phyloP scores from a whole-genome alignment of 2,888 invertebrate species.

The Onthophagus sagittarius region DNA sequence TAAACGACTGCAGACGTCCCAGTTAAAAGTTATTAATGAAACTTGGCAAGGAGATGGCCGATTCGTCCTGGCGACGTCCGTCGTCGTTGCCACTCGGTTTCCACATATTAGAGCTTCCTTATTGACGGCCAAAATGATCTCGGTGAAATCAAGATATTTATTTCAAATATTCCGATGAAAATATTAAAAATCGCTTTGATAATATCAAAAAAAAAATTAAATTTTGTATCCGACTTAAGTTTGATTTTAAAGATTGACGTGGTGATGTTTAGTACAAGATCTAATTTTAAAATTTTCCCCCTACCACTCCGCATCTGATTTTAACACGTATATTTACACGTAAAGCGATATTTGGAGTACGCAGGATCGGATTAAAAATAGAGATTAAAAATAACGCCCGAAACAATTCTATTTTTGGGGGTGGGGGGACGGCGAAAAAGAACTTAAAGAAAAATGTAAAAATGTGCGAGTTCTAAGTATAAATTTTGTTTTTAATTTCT shows the following conservation, averaged over 20 bases:
- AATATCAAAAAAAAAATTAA: too few species aligned
- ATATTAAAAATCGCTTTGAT: not conserved
- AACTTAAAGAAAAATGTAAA: not conserved
- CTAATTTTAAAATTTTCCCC: not conserved
- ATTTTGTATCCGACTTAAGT: too few species aligned
- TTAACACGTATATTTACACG: slow-evolving; percentile 15
- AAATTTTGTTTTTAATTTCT: not conserved
- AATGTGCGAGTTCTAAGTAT: not conserved
- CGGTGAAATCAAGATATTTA: too few species aligned
- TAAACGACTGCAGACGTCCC: not conserved
- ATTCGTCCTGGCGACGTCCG: not conserved
- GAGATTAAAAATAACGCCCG: slow-evolving; percentile 27
- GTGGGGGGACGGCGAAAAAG: too few species aligned
- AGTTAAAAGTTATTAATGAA: not conserved
- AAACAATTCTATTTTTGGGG: not conserved
- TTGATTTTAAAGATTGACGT: too few species aligned
- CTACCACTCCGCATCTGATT: not conserved
- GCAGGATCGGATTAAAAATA: slow-evolving; percentile 28
- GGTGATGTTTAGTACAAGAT: not conserved
- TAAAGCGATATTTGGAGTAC: slow-evolving; percentile 18
- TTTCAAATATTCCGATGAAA: not conserved
- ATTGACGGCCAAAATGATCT: not conserved
- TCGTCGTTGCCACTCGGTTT: not conserved
- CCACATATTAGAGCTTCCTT: not conserved
- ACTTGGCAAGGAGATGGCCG: not conserved